Conservation (phyloP, 2,113 vertebrate genomes). For the Procavia capensis region DNA sequence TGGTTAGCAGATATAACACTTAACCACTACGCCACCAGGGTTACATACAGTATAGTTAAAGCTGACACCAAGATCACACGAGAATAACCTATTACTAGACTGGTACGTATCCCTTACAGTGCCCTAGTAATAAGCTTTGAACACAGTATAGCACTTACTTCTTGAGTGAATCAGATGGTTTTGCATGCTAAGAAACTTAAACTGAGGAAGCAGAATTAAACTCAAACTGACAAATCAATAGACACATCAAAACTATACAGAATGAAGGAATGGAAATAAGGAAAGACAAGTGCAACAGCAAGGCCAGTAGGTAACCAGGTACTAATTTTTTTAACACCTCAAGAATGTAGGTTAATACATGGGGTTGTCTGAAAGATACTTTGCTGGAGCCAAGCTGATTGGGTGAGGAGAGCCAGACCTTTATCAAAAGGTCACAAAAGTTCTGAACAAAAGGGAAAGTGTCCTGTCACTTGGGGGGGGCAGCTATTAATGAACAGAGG, state of each 20-base stretch:
- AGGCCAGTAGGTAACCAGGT: background rate
- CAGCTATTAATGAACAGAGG: too few relatives aligned
- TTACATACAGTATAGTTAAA: slow-evolving; percentile 5
- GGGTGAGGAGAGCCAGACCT: too few relatives aligned
- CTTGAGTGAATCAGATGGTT: background rate
- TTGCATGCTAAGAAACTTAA: background rate
- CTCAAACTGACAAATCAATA: background rate
- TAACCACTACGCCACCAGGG: too few relatives aligned
- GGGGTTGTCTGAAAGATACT: too few relatives aligned
- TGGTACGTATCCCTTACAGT: background rate
- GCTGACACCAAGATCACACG: background rate
- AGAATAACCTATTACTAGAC: background rate
- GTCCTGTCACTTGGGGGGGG: too few relatives aligned
- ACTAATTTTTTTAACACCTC: background rate
- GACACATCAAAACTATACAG: background rate
- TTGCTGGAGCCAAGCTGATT: too few relatives aligned
- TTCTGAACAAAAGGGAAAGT: too few relatives aligned
- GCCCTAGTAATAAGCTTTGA: background rate
- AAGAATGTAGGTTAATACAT: background rate
- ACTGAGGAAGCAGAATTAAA: background rate
- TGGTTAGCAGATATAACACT: too few relatives aligned
- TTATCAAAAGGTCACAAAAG: too few relatives aligned
- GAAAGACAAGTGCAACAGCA: background rate
- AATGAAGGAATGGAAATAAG: background rate
- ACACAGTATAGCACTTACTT: background rate